These are phyloP conservation scores for Conus betulinus DNA, from an alignment of 1,140 invertebrate species.

Conservation along the genomic window DNA sequence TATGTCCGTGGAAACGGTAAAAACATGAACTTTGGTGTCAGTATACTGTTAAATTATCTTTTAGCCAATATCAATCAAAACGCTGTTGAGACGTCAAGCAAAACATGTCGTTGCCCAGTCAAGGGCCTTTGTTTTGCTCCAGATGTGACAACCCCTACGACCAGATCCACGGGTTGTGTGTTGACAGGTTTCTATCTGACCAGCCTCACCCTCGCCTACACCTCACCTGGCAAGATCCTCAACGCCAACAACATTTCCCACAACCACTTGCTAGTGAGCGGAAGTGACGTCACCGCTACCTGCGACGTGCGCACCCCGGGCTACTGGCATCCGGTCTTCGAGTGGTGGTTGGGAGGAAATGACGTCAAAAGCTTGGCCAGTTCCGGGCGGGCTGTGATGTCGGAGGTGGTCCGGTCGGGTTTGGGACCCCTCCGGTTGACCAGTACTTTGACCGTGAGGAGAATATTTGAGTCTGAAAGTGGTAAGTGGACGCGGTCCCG, in stretches of 20 bases:
- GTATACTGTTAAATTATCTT: no score
- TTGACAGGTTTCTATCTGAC: background rate
- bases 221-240: background rate
- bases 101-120: background rate
- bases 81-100: no score
- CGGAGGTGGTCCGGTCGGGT: background rate
- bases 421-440: background rate
- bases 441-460: background rate
- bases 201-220: background rate
- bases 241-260: background rate
- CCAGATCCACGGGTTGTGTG: background rate
- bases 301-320: slow-evolving; percentile 27
- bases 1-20: no score
- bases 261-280: background rate
- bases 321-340: background rate
- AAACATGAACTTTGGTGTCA: no score
- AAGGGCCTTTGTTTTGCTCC: background rate
- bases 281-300: slow-evolving; percentile 11
- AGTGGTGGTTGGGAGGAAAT: background rate
- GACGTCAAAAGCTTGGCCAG: background rate
- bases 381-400: background rate
- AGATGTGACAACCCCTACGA: background rate
- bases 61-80: no score
- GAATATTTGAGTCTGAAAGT: background rate
- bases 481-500: background rate